Evolutionary conservation across 2,113 vertebrate species (phyloP).

Genomic region (Aix galericulata): DNA sequence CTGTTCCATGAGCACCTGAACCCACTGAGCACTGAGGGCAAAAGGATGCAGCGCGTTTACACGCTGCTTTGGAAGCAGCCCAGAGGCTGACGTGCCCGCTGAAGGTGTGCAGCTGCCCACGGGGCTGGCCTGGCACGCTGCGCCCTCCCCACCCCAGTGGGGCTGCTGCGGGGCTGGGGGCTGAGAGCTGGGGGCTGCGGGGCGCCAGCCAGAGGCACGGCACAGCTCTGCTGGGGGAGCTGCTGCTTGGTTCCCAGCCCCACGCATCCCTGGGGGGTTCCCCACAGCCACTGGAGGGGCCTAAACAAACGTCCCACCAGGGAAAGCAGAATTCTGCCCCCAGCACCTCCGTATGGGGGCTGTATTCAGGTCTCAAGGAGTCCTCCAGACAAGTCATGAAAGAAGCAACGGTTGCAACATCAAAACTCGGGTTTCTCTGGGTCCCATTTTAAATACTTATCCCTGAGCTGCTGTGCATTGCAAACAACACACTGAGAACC

Average conservation of each 20-base stretch:
- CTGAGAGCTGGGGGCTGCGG: rapidly evolving
- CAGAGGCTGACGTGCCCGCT: neutral
- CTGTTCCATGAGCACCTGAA: neutral
- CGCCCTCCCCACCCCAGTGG: neutral
- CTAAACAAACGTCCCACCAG: neutral
- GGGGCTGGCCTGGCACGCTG: neutral
- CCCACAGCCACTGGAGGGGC: no score
- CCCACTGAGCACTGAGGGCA: neutral
- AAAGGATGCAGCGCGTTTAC: neutral
- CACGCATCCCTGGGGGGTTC: rapidly evolving
- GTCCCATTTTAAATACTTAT: constrained; percentile 83
- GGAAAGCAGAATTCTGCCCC: neutral
- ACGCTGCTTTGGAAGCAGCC: neutral
- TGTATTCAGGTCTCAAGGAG: neutral
- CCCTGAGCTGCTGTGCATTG: constrained; percentile 84
- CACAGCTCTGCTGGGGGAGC: neutral
- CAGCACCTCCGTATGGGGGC: rapidly evolving
- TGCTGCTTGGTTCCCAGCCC: neutral
- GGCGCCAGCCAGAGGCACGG: neutral
- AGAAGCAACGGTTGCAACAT: constrained; percentile 57
- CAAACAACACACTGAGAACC: constrained; percentile 64
- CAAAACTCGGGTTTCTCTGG: constrained; percentile 71
- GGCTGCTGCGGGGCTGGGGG: no score
- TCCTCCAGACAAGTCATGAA: constrained; percentile 26
- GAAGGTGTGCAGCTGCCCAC: rapidly evolving